Conservation (phyloP, 2,797 vertebrate genomes). For the Furcifer pardalis region DNA sequence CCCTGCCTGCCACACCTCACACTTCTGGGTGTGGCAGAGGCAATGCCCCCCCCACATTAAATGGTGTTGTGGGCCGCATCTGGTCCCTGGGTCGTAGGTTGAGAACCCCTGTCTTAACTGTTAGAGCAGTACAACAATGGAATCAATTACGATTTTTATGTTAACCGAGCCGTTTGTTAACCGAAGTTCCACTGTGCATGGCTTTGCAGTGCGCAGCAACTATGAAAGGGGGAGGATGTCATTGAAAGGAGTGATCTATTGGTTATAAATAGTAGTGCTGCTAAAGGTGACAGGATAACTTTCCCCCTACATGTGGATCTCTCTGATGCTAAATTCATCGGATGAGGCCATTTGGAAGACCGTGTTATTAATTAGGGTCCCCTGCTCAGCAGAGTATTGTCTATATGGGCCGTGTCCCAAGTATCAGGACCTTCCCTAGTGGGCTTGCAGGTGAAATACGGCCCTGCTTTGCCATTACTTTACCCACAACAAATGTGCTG, state of each 20-base stretch:
- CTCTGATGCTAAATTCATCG: not conserved
- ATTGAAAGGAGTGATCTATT: not conserved
- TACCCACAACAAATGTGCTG: constrained; percentile 27
- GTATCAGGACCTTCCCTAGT: constrained; percentile 37
- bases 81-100: no score
- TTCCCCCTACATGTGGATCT: not conserved
- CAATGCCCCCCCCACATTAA: no score
- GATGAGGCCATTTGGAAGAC: not conserved
- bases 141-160: no score
- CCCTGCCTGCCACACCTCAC: no score
- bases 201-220: not conserved
- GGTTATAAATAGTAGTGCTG: not conserved
- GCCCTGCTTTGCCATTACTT: not conserved
- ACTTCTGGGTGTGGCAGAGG: no score
- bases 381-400: constrained; percentile 31
- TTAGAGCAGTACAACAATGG: no score
- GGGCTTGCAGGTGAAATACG: constrained; percentile 25
- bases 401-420: not conserved
- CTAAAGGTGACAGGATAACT: no score
- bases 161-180: no score
- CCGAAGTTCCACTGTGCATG: no score
- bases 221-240: not conserved
- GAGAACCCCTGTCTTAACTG: no score
- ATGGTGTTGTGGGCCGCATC: no score
- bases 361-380: not conserved